Evolutionary conservation across 1,140 invertebrate genomes (phyloP).

Genomic region (Drosophila parvula): DNA sequence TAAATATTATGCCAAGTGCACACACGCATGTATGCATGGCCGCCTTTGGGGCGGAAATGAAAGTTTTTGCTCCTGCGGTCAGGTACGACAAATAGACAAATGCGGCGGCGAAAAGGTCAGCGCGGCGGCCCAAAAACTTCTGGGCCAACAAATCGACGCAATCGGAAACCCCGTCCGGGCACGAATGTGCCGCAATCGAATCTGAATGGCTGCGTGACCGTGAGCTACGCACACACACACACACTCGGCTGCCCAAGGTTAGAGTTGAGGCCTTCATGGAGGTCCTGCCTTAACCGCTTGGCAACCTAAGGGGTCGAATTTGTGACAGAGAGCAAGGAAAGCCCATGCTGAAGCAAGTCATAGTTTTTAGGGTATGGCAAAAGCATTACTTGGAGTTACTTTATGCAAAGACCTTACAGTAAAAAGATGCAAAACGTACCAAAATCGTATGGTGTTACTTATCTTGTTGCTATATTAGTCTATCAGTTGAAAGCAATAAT

Average conservation of each 20-base stretch:
- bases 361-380: not conserved
- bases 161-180: conserved; percentile 31
- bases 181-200: conserved; percentile 45
- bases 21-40: not conserved
- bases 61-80: conserved; percentile 47
- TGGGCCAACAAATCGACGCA: conserved; percentile 44
- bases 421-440: too few species aligned
- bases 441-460: too few species aligned
- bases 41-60: conserved; percentile 34
- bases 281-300: conserved; percentile 8
- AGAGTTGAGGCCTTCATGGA: conserved; percentile 12
- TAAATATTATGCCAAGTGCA: conserved; percentile 1
- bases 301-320: not conserved
- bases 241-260: conserved; percentile 4
- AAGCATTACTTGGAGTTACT: too few species aligned
- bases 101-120: conserved; percentile 31
- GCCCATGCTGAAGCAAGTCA: not conserved
- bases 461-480: too few species aligned
- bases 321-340: not conserved
- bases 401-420: too few species aligned
- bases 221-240: not conserved
- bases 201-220: conserved; percentile 37
- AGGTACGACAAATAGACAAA: conserved; percentile 50
- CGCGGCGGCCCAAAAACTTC: conserved; percentile 26
- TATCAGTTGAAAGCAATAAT: too few species aligned